Evolutionary conservation across 2,113 vertebrate species (phyloP), one percentile per base, ranked within the genome.

Genomic region (Channa maculata): DNA sequence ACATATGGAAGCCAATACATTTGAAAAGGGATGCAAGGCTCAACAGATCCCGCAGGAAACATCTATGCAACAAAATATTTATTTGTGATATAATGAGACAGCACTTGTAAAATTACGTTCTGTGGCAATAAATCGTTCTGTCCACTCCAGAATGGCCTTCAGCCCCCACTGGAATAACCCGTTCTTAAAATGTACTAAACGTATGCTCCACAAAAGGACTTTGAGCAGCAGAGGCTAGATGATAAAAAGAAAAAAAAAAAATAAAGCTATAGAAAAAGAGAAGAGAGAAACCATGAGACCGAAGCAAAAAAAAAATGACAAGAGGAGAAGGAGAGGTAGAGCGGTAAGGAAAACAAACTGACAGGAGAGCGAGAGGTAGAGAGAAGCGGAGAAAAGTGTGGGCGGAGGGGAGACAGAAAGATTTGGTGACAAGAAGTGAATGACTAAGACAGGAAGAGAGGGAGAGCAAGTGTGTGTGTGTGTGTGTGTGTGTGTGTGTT

Each of bases 361-460:
- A 79, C 67, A 75, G 74, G 46, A 67, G 68, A 68, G 59, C 44
- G 14, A 76, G 77, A 72, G 75, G 67, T 39, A 11, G 57, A 60
- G 50, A 38, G 54, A 38, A 63, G 76, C 2, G 39, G 51, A 71
- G 75, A 8, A 34, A 33, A 33, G 82, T 5, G 81, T 79, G 70
- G 80, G 87, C 8, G 69, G 69, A 80, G 71, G 70, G 78, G 84
- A 83, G 70, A 78, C 70, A 49, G 70, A 53, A 62, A 82, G 82
- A 88, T 85, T 82, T 66, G 81, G 73, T 86, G 87, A 91, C 89
- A 89, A 78, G 82, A 65, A 58, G 65, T 39, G 59, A 80, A 83
- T 80, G 87, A 86, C 76, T 65, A 79, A 81, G 82, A 85, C 58
- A 65, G 73, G 24, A 24, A 80, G 45, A 74, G 58, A 65, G 58